Conservation (phyloP, 2,888 invertebrate species). For the Drosophila hamatofila region DNA sequence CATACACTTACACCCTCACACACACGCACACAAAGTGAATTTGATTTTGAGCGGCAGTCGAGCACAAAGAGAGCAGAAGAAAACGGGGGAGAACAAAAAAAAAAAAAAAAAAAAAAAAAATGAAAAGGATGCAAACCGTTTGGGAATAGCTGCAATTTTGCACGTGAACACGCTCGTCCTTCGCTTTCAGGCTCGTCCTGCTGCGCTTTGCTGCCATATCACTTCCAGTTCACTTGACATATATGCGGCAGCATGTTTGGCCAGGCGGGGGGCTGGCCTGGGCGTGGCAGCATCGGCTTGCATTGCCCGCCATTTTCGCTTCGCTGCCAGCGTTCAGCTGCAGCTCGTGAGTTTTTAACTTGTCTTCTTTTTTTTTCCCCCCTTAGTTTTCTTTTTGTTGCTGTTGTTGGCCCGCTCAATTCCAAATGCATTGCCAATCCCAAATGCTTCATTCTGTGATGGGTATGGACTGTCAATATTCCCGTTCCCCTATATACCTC, state of each 20-base stretch:
- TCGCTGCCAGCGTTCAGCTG: conserved; percentile 48
- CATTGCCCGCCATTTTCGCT: conserved; percentile 57
- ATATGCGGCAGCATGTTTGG: conserved; percentile 51
- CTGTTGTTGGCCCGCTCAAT: conserved; percentile 43
- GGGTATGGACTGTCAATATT: conserved; percentile 44
- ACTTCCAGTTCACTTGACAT: conserved; percentile 82
- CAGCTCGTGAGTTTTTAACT: conserved; percentile 45
- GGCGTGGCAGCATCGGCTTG: conserved; percentile 47
- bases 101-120: conserved; percentile 30
- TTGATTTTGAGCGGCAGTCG: conserved; percentile 48
- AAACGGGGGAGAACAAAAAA: background rate
- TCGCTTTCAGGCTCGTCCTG: conserved; percentile 23
- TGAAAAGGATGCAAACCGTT: conserved; percentile 43
- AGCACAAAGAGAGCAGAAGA: background rate
- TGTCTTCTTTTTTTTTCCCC: conserved; percentile 20
- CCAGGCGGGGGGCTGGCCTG: conserved; percentile 1
- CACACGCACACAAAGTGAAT: conserved; percentile 37
- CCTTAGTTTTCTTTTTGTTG: background rate
- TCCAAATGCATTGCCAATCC: conserved; percentile 72
- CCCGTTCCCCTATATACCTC: conserved; percentile 10
- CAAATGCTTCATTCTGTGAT: conserved; percentile 42
- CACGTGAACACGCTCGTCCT: conserved; percentile 77
- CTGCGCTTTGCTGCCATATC: conserved; percentile 61
- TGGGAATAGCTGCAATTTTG: conserved; percentile 79
- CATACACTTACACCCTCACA: conserved; percentile 28